Evolutionary conservation across 2,888 invertebrate genomes (phyloP).

Genomic region (Eristalinus sepulchralis): DNA sequence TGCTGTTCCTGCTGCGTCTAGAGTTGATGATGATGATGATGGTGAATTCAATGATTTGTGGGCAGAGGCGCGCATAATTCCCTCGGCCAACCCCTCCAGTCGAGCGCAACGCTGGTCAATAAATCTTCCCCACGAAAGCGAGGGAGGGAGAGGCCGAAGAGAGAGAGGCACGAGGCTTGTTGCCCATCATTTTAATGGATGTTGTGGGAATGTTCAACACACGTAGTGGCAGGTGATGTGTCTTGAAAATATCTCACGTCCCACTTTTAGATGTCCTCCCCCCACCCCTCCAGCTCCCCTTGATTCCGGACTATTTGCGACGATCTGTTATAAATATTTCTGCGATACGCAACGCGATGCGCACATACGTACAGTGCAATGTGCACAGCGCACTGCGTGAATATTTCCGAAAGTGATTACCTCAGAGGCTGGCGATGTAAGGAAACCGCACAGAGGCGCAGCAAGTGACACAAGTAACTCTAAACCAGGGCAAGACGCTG

Average conservation of each 20-base stretch:
- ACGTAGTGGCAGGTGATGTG: background rate
- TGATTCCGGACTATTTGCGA: background rate
- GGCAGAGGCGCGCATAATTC: background rate
- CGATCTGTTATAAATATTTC: slow-evolving; percentile 15
- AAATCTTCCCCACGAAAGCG: background rate
- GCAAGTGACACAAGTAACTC: slow-evolving; percentile 44
- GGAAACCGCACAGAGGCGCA: slow-evolving; percentile 31
- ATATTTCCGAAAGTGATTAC: slow-evolving; percentile 53
- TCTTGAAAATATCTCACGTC: background rate
- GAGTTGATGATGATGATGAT: slow-evolving; percentile 33
- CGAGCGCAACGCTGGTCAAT: slow-evolving; percentile 7
- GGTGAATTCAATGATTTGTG: slow-evolving; percentile 61
- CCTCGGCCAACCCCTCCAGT: background rate
- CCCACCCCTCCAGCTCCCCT: background rate
- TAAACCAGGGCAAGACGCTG: background rate
- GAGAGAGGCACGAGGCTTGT: background rate
- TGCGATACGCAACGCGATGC: slow-evolving; percentile 2
- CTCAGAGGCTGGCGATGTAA: background rate
- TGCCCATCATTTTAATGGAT: background rate
- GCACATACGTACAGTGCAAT: slow-evolving; percentile 11
- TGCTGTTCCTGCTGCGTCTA: background rate
- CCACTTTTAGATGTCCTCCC: background rate
- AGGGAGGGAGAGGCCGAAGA: background rate
- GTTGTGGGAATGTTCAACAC: background rate
- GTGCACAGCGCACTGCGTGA: slow-evolving; percentile 42